Percentiles rank a stretch among this genome's conserved stretches.
These are phyloP conservation scores for Hephaestus fuliginosus DNA, from an alignment of 2,797 vertebrate genomes.

Conservation along the genomic window DNA sequence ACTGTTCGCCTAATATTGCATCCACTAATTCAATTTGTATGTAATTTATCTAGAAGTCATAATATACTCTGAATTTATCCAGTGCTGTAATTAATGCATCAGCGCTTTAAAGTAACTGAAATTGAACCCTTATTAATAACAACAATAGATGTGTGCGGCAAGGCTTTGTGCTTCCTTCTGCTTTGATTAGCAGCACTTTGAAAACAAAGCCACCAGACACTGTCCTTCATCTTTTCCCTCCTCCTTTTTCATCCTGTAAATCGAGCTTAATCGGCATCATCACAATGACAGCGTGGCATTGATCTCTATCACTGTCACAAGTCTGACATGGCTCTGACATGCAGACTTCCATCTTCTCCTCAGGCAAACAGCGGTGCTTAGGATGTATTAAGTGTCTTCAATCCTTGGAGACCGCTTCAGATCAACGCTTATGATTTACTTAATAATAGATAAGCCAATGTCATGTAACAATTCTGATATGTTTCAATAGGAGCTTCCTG, in stretches of 20 bases:
- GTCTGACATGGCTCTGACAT: slow-evolving; percentile 58
- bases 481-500: background rate
- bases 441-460: background rate
- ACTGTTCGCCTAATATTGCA: background rate
- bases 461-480: background rate
- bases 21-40: background rate
- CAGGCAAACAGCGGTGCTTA: slow-evolving; percentile 29
- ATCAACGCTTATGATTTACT: slow-evolving; percentile 17
- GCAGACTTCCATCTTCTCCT: slow-evolving; percentile 15
- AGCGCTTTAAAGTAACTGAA: slow-evolving; percentile 6
- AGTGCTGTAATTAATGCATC: slow-evolving; percentile 14
- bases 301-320: slow-evolving; percentile 45
- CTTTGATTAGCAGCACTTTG: background rate
- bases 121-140: background rate
- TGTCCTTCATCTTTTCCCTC: too few relatives aligned
- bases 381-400: slow-evolving; percentile 10
- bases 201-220: slow-evolving; percentile 3
- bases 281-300: slow-evolving; percentile 49
- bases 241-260: slow-evolving; percentile 42
- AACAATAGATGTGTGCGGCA: too few relatives aligned
- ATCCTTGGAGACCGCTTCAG: slow-evolving; percentile 20
- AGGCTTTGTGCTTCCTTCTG: too few relatives aligned
- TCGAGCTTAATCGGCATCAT: slow-evolving; percentile 57
- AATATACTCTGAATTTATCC: background rate
- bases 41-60: background rate